Conservation (phyloP, 1,140 invertebrate genomes). For the Drosophila eugracilis region DNA sequence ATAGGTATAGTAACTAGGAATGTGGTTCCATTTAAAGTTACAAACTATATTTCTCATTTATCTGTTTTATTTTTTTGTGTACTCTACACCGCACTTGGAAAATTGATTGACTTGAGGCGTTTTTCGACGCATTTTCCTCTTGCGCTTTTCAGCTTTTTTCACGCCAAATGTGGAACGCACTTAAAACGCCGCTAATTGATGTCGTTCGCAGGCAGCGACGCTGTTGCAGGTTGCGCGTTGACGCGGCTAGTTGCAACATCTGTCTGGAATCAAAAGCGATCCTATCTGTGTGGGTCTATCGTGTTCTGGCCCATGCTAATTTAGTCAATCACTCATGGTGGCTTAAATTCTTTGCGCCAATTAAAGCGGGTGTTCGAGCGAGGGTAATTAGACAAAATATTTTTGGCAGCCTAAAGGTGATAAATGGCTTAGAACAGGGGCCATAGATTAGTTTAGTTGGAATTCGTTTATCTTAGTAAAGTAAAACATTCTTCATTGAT, state of each 20-base stretch:
- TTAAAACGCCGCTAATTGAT: slow-evolving; percentile 79
- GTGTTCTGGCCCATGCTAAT: slow-evolving; percentile 53
- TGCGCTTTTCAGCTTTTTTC: slow-evolving; percentile 64
- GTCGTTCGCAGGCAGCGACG: slow-evolving; percentile 63
- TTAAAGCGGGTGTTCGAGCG: slow-evolving; percentile 49
- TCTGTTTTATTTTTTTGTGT: slow-evolving; percentile 11
- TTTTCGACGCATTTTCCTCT: slow-evolving; percentile 71
- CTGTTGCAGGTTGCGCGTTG: slow-evolving; percentile 41
- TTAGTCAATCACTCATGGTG: slow-evolving; percentile 48
- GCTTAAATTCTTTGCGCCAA: slow-evolving; percentile 31
- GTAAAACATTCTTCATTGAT: too few relatives aligned
- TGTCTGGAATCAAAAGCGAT: slow-evolving; percentile 10
- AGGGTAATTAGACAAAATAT: slow-evolving; percentile 28
- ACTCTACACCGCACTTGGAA: slow-evolving; percentile 15
- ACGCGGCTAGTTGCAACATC: slow-evolving; percentile 56
- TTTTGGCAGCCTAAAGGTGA: not conserved
- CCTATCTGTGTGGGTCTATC: slow-evolving; percentile 12
- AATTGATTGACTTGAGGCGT: slow-evolving; percentile 81
- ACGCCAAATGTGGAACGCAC: slow-evolving; percentile 75
- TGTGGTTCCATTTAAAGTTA: too few relatives aligned
- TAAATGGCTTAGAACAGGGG: not conserved
- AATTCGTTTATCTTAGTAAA: too few relatives aligned
- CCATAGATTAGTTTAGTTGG: not conserved
- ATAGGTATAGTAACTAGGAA: too few relatives aligned
- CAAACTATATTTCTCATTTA: too few relatives aligned